phyloP scores from a whole-genome alignment of 2,797 vertebrate genomes.

The Euthynnus affinis region DNA sequence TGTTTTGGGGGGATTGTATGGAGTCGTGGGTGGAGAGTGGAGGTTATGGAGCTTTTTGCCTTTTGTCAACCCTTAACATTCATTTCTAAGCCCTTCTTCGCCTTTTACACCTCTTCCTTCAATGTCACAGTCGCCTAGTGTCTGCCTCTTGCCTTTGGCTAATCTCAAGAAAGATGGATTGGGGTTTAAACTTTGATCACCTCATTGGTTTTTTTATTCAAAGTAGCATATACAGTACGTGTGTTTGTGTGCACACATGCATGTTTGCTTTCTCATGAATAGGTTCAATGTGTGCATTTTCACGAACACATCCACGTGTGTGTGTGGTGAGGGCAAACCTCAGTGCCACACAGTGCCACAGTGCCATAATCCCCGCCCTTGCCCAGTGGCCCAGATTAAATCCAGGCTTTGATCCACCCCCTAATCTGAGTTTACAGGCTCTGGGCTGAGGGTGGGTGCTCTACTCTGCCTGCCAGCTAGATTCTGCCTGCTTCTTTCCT shows the following conservation, averaged over 20 bases:
- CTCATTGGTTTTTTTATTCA: constrained; percentile 54
- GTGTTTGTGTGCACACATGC: constrained; percentile 3
- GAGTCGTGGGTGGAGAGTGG: constrained; percentile 78
- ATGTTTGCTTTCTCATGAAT: constrained; percentile 46
- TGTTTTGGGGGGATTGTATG: constrained; percentile 62
- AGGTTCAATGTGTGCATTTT: constrained; percentile 51
- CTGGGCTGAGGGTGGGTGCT: constrained; percentile 84
- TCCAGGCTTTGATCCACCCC: constrained; percentile 88
- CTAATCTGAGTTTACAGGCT: constrained; percentile 90
- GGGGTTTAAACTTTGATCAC: constrained; percentile 72
- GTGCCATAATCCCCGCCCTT: constrained; percentile 85
- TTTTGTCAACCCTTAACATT: constrained; percentile 79
- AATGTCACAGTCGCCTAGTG: constrained; percentile 68
- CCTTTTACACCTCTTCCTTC: constrained; percentile 70
- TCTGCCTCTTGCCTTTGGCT: constrained; percentile 69
- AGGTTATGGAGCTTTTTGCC: constrained; percentile 83
- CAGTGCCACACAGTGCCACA: constrained; percentile 78
- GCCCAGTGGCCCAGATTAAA: constrained; percentile 89
- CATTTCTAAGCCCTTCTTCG: constrained; percentile 72
- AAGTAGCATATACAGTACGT: constrained; percentile 29
- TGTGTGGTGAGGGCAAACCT: constrained; percentile 77
- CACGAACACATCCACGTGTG: constrained; percentile 37
- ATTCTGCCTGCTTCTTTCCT: constrained; percentile 80
- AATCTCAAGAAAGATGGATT: constrained; percentile 61
- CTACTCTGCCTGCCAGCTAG: constrained; percentile 82